Evolutionary conservation across 1,140 invertebrate species (phyloP).

Genomic region (Tetramorium simillimum): DNA sequence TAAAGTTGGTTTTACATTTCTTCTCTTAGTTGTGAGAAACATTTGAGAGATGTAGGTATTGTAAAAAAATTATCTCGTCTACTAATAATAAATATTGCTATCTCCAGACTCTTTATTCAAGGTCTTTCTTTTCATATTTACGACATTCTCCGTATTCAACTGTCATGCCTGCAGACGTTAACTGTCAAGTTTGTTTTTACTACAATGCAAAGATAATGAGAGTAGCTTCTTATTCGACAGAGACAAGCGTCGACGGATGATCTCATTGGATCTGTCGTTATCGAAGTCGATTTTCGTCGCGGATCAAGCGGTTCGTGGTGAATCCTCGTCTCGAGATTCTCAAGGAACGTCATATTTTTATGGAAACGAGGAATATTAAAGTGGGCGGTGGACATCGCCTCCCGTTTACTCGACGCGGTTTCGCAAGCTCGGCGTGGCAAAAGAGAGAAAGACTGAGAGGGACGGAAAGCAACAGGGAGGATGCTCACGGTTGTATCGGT

Average conservation of each 20-base stretch:
- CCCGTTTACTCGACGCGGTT: constrained; percentile 41
- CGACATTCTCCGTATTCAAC: neutral
- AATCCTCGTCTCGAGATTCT: neutral
- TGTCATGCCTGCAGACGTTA: neutral
- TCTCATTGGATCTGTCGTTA: constrained; percentile 13
- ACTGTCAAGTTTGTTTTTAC: neutral
- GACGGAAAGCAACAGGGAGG: neutral
- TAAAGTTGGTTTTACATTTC: neutral
- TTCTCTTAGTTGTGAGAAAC: neutral
- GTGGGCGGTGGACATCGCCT: constrained; percentile 24
- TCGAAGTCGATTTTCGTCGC: constrained; percentile 33
- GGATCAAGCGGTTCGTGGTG: constrained; percentile 6
- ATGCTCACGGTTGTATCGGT: constrained; percentile 69
- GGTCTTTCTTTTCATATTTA: neutral
- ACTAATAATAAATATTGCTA: neutral
- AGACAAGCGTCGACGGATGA: constrained; percentile 12
- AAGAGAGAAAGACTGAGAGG: neutral
- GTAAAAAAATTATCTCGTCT: neutral
- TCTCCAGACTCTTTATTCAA: neutral
- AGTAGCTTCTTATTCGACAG: neutral
- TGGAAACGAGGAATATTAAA: constrained; percentile 69
- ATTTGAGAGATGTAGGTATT: neutral
- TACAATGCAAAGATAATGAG: neutral
- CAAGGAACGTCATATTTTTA: constrained; percentile 51
- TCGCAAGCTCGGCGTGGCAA: constrained; percentile 17